A percentile compares a stretch with the other conserved stretches of the same genome.
These are phyloP conservation scores for Stictocephala bisonia DNA, from an alignment of 2,888 invertebrate species.

Conservation along the genomic window DNA sequence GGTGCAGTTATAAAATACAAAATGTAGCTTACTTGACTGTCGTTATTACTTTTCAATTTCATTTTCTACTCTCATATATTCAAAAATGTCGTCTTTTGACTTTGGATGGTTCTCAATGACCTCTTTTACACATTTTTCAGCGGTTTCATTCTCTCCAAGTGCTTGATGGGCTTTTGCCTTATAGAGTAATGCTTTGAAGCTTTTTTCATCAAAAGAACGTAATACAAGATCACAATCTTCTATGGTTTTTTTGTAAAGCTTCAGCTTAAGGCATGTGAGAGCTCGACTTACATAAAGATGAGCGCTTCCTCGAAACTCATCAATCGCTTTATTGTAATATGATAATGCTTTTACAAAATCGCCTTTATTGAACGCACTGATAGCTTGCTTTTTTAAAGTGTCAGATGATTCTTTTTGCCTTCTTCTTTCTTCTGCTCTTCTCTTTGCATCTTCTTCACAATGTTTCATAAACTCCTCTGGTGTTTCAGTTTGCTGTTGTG, in stretches of 20 bases:
- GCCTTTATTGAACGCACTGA: conserved; percentile 7
- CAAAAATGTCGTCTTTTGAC: background rate
- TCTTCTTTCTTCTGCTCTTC: conserved; percentile 34
- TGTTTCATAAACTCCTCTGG: conserved; percentile 26
- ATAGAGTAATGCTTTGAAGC: conserved; percentile 1
- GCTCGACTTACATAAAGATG: conserved; percentile 14
- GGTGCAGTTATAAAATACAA: too few relatives aligned
- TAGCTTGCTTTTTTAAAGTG: conserved; percentile 24
- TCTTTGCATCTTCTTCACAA: conserved; percentile 26
- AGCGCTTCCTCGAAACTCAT: conserved; percentile 21
- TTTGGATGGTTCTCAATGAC: conserved; percentile 14
- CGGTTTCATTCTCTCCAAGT: background rate
- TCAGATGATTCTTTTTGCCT: conserved; percentile 16
- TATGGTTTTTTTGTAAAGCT: background rate
- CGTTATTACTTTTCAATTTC: background rate
- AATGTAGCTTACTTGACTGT: too few relatives aligned
- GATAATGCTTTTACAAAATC: conserved; percentile 27
- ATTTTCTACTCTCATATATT: background rate
- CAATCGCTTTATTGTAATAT: conserved; percentile 5
- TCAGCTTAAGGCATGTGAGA: conserved; percentile 8
- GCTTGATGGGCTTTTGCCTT: conserved; percentile 25
- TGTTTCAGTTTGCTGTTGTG: background rate
- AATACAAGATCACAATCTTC: conserved; percentile 27
- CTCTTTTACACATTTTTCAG: conserved; percentile 5
- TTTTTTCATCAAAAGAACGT: conserved; percentile 9